Base-by-base conservation (phyloP, 2,888 invertebrate species). In the Drosophila algonquin region DNA sequence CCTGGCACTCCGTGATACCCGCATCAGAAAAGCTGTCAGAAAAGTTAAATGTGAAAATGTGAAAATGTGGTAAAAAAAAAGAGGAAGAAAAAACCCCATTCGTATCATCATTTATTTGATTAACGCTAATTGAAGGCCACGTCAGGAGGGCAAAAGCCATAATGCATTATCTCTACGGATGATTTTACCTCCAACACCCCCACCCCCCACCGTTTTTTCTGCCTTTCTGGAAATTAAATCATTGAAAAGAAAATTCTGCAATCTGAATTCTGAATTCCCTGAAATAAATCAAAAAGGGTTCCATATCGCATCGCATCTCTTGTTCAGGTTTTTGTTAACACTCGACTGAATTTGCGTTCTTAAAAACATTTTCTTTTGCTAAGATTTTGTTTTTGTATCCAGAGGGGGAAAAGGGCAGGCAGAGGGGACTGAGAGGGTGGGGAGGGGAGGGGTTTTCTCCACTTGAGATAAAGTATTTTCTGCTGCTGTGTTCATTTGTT, bases 21-120 rank as follows among this genome's bases (percentile, higher is more conserved):
- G 81, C 84, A 86, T 85, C 86, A 85, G n/a, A n/a, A 40, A 40
- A 81, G 73, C 84, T 85, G 84, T 85, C 84, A 85, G 78, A 84
- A 40, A 85, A 83, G 86, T 86, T 81, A 79, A 85, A 86, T 86
- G 84, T 81, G 76, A 77, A 77, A 35, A 35, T 35, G 35, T 14
- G 35, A 9, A 79, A 85, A 83, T 86, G 81, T 81, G 76, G 40
- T n/a, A 14, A 5, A 14, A 35, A 35, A 6, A 14, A 40, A n/a
- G 14, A 14, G 0, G 5, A 35, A 35, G 1, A 14, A 40, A n/a
- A 40, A 84, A 83, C 77, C 83, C 73, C 81, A 76, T 80, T 85
- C 84, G 75, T 76, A 81, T 83, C 76, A 85, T 78, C 76, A 85
- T 78, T 85, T 80, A 81, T 83, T 76, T 80, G 81, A 85, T 85